These are phyloP conservation scores for Megamerina dolium DNA, from an alignment of 2,888 invertebrate species.

Conservation along the genomic window DNA sequence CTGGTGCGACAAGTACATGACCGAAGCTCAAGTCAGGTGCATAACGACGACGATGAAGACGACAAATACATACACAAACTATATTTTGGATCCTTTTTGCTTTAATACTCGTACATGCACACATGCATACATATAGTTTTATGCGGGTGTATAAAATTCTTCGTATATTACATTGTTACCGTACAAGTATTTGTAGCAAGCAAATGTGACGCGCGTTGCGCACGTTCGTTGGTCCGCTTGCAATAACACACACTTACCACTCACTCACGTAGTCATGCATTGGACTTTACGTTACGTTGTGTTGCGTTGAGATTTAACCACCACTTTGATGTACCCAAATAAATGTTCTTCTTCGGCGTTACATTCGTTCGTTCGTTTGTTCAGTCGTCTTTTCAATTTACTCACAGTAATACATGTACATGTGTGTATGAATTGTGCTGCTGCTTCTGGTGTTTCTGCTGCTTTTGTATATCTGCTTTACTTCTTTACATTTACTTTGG, in stretches of 20 bases:
- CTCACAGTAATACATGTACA: too few species aligned
- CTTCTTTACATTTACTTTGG: conserved; percentile 30
- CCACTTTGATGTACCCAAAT: too few species aligned
- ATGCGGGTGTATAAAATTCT: too few species aligned
- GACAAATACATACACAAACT: too few species aligned
- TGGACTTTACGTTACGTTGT: too few species aligned
- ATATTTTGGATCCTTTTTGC: not conserved
- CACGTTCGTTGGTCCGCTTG: conserved; percentile 27
- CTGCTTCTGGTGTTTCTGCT: conserved; percentile 11
- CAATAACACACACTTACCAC: too few species aligned
- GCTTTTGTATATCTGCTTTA: conserved; percentile 9
- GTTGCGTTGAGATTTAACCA: too few species aligned
- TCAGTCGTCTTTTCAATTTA: conserved; percentile 1
- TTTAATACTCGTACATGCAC: not conserved
- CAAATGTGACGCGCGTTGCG: too few species aligned
- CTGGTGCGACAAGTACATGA: conserved; percentile 50
- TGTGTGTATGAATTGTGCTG: too few species aligned
- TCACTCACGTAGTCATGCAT: too few species aligned
- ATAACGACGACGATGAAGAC: conserved; percentile 5
- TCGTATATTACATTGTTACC: conserved; percentile 1
- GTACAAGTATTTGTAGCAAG: conserved; percentile 4
- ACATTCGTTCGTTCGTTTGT: conserved; percentile 3
- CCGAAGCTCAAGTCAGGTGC: conserved; percentile 46
- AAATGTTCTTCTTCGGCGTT: too few species aligned
- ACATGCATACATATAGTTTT: too few species aligned